Percentiles rank a stretch among this genome's conserved stretches.
phyloP scores from a whole-genome alignment of 2,797 vertebrate species.

The Hemitrygon akajei region DNA sequence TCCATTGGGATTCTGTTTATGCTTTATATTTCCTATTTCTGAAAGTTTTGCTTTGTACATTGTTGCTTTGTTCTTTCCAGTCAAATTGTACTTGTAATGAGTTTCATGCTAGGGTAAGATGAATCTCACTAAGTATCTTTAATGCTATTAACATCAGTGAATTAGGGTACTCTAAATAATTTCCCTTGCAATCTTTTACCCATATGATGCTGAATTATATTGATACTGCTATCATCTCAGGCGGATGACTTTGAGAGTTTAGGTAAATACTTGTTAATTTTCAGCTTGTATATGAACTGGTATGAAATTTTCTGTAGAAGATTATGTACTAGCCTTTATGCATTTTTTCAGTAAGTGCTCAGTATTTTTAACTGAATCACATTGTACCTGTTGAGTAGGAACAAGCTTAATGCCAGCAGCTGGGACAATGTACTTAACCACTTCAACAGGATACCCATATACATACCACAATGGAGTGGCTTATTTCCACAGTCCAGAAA shows the following conservation, averaged over 20 bases:
- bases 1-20: not conserved
- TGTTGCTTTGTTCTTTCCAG: not conserved
- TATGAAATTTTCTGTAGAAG: not conserved
- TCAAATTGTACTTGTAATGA: not conserved
- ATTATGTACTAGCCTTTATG: not conserved
- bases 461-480: constrained; percentile 74
- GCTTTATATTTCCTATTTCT: not conserved
- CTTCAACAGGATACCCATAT: constrained; percentile 70
- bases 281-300: too few species aligned
- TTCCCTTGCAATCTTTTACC: not conserved
- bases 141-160: not conserved
- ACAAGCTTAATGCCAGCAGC: constrained; percentile 53
- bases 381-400: constrained; percentile 45
- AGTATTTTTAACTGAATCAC: not conserved
- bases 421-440: constrained; percentile 64
- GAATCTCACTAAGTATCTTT: not conserved
- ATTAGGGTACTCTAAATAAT: not conserved
- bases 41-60: not conserved
- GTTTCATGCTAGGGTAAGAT: not conserved
- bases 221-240: not conserved
- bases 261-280: not conserved
- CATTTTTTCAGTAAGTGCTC: not conserved
- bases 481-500: constrained; percentile 68
- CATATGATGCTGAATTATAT: not conserved
- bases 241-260: not conserved